phyloP scores from a whole-genome alignment of 2,797 vertebrate genomes.

The Lacerta agilis region DNA sequence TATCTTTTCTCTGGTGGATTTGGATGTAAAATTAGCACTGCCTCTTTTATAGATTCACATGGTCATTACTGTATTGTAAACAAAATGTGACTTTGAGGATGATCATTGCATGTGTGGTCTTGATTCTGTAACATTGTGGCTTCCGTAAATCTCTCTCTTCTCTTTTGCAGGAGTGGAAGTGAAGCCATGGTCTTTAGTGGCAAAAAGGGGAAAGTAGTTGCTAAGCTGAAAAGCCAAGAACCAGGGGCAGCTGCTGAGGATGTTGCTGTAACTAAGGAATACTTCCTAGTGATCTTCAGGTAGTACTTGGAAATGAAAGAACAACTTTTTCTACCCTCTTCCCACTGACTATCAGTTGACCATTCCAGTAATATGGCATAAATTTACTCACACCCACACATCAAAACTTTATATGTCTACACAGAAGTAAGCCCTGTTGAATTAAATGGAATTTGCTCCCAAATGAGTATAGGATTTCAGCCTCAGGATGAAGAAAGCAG shows the following conservation, averaged over 20 bases:
- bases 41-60: neutral
- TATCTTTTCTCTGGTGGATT: slow-evolving; percentile 15
- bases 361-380: neutral
- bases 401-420: neutral
- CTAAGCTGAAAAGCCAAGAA: slow-evolving; percentile 63
- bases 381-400: neutral
- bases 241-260: slow-evolving; percentile 66
- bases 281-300: slow-evolving; percentile 79
- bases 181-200: slow-evolving; percentile 73
- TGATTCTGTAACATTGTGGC: neutral
- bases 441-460: neutral
- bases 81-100: slow-evolving; percentile 2
- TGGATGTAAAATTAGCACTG: slow-evolving; percentile 9
- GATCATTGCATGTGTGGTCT: neutral
- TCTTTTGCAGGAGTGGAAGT: slow-evolving; percentile 70
- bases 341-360: neutral
- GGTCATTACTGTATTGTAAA: slow-evolving; percentile 4
- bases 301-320: slow-evolving; percentile 35
- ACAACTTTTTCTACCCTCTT: neutral
- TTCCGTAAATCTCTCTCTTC: slow-evolving; percentile 26
- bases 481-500: neutral
- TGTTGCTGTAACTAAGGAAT: slow-evolving; percentile 75
- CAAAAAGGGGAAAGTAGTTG: slow-evolving; percentile 60
- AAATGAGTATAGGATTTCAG: neutral
- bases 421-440: neutral